Conservation (phyloP, 2,888 invertebrate genomes). For the Tetropium fuscum region DNA sequence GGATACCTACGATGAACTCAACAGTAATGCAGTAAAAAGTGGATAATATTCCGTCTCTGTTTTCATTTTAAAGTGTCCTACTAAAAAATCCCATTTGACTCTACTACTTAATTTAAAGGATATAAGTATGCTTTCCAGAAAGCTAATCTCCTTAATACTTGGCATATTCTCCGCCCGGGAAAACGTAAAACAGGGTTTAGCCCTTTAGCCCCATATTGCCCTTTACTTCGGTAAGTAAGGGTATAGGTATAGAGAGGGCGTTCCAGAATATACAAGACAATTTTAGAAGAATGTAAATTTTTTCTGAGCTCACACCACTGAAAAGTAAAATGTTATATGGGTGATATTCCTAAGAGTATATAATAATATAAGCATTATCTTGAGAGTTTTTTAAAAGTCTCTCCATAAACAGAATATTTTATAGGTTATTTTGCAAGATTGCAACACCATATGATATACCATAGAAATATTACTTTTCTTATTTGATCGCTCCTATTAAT, state of each 20-base stretch:
- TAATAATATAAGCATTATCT: too few species aligned
- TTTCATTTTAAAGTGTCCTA: slow-evolving; percentile 23
- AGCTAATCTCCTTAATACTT: slow-evolving; percentile 40
- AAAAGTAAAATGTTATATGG: too few species aligned
- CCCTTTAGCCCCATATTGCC: slow-evolving; percentile 38
- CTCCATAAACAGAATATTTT: too few species aligned
- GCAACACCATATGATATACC: too few species aligned
- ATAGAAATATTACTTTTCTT: too few species aligned
- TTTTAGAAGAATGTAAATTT: background rate
- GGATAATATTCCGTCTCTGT: slow-evolving; percentile 23
- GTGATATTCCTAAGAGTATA: too few species aligned
- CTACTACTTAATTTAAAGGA: slow-evolving; percentile 33
- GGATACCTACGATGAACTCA: slow-evolving; percentile 43
- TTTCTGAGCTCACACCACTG: too few species aligned
- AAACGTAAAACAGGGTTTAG: slow-evolving; percentile 36
- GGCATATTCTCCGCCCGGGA: slow-evolving; percentile 26
- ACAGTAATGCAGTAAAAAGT: slow-evolving; percentile 31
- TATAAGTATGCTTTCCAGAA: slow-evolving; percentile 38
- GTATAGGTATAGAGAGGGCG: background rate
- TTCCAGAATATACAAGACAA: background rate
- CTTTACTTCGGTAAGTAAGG: slow-evolving; percentile 17
- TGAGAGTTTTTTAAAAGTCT: too few species aligned
- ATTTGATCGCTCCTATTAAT: too few species aligned
- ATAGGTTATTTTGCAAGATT: too few species aligned
- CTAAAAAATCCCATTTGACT: slow-evolving; percentile 29